Evolutionary conservation across 2,888 invertebrate species (phyloP).

Genomic region (Beris chalybata): DNA sequence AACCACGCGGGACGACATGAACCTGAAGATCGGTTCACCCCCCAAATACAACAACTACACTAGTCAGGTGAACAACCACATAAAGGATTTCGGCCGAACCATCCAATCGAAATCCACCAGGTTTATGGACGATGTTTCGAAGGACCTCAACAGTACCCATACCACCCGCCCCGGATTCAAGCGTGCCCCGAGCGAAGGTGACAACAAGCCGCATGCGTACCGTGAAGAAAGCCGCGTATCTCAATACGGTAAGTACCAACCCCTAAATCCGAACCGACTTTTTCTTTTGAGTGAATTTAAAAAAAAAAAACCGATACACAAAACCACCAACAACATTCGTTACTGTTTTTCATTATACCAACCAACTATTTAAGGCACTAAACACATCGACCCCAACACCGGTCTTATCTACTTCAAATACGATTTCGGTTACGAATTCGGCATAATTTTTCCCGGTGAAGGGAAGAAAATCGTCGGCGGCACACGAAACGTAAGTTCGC

Average conservation of each 20-base stretch:
- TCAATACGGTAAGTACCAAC: constrained; percentile 66
- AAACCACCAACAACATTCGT: constrained; percentile 5
- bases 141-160: constrained; percentile 60
- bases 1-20: constrained; percentile 49
- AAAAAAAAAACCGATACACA: not conserved
- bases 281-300: not conserved
- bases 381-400: constrained; percentile 74
- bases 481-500: constrained; percentile 32
- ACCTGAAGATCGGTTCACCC: constrained; percentile 62
- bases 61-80: constrained; percentile 58
- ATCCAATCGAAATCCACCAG: constrained; percentile 71
- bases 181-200: constrained; percentile 55
- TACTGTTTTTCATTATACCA: not conserved
- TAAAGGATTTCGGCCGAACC: constrained; percentile 67
- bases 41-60: constrained; percentile 63
- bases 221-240: constrained; percentile 70
- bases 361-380: constrained; percentile 62
- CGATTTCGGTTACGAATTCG: constrained; percentile 79
- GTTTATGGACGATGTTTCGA: constrained; percentile 67
- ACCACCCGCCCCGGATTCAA: constrained; percentile 53
- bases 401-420: constrained; percentile 80
- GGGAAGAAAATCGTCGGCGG: constrained; percentile 58
- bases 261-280: not conserved
- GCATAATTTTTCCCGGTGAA: constrained; percentile 70
- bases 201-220: constrained; percentile 65